These are phyloP conservation scores for Parapristionchus giblindavisi DNA, from an alignment of 2,888 invertebrate genomes.

Conservation along the genomic window DNA sequence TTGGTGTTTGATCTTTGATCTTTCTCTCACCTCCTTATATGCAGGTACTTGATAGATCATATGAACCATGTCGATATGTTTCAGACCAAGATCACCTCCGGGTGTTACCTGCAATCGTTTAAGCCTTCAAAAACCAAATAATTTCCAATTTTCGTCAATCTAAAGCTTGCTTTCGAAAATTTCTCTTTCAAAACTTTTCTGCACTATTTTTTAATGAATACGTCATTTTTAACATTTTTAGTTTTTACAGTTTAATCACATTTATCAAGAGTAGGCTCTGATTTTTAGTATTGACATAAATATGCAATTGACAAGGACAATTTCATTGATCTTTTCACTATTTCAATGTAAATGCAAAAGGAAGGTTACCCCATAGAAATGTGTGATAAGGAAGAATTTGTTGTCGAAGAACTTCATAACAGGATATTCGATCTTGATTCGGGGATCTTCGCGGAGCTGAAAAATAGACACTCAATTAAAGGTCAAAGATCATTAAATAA, in stretches of 20 bases:
- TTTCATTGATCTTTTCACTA: no score
- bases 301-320: no score
- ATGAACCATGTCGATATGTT: constrained; percentile 64
- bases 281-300: no score
- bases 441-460: constrained; percentile 62
- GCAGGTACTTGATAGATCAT: constrained; percentile 61
- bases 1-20: constrained; percentile 25
- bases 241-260: no score
- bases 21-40: constrained; percentile 52
- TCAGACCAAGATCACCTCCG: constrained; percentile 51
- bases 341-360: no score
- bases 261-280: no score
- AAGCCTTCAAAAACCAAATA: no score
- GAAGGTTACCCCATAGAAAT: constrained; percentile 68
- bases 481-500: background rate
- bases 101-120: constrained; percentile 24
- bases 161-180: no score
- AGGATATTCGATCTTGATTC: constrained; percentile 65
- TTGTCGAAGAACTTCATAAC: constrained; percentile 68
- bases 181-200: no score
- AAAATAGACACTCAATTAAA: constrained; percentile 23
- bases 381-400: constrained; percentile 68
- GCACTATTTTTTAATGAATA: no score
- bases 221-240: no score
- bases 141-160: no score